These are phyloP conservation scores for Amblyraja radiata DNA, from an alignment of 2,797 vertebrate species.

Conservation along the genomic window DNA sequence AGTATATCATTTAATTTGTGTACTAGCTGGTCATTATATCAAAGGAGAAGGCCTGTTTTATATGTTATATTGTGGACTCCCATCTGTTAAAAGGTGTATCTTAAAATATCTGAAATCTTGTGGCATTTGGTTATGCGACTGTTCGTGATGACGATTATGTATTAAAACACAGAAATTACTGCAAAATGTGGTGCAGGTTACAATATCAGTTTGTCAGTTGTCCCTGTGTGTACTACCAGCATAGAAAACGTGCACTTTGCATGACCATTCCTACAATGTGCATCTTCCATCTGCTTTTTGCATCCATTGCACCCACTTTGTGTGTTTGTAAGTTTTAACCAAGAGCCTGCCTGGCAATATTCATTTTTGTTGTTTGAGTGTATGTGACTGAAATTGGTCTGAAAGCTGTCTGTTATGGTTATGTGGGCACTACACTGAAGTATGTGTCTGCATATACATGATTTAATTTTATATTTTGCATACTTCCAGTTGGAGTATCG, in stretches of 20 bases:
- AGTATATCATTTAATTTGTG: slow-evolving; percentile 19
- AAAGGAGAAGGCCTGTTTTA: slow-evolving; percentile 25
- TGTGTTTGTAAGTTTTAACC: neutral
- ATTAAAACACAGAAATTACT: slow-evolving; percentile 32
- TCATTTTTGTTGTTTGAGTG: neutral
- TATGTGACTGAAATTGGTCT: neutral
- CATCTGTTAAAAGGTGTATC: slow-evolving; percentile 31
- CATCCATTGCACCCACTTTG: neutral
- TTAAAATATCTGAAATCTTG: slow-evolving; percentile 32
- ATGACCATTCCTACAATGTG: neutral
- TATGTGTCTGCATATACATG: neutral
- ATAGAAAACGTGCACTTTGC: too few relatives aligned
- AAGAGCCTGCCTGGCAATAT: neutral
- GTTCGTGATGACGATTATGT: slow-evolving; percentile 31
- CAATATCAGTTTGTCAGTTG: neutral
- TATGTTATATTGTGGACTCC: slow-evolving; percentile 30
- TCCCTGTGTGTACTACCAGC: neutral
- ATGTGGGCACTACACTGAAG: neutral
- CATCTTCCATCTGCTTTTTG: neutral
- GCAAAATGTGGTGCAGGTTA: slow-evolving; percentile 13
- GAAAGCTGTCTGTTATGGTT: neutral
- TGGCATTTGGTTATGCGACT: slow-evolving; percentile 31
- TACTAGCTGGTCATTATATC: slow-evolving; percentile 6
- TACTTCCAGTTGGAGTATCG: neutral
- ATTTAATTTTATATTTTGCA: neutral